phyloP scores from a whole-genome alignment of 2,797 vertebrate genomes.

The Coccyzus lansbergi region DNA sequence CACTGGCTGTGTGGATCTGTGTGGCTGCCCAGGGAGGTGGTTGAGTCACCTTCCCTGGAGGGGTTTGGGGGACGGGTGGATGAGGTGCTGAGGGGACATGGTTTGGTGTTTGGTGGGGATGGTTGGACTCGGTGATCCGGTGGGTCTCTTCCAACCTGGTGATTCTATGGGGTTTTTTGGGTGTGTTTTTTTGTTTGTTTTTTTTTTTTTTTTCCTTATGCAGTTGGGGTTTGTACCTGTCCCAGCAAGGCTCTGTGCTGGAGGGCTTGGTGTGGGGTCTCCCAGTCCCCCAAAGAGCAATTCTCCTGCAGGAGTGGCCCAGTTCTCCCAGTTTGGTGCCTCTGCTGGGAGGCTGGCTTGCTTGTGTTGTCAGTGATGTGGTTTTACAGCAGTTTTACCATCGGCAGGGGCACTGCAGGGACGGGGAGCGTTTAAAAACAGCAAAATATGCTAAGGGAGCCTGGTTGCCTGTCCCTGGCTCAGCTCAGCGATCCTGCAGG shows the following conservation, averaged over 20 bases:
- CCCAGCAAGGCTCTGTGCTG: accelerated
- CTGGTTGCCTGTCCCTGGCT: background rate
- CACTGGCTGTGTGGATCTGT: no score
- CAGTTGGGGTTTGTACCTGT: background rate
- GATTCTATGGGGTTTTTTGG: no score
- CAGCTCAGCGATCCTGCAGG: background rate
- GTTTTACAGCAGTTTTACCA: background rate
- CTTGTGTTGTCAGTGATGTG: accelerated
- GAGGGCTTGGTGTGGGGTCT: accelerated
- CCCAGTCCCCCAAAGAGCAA: background rate
- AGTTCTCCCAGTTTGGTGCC: background rate
- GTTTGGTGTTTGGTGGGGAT: no score
- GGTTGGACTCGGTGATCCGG: no score
- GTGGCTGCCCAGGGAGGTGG: no score
- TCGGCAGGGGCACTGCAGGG: no score
- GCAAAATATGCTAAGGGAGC: background rate
- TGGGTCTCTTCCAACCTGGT: no score
- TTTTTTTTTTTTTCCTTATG: no score
- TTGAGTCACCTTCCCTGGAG: no score
- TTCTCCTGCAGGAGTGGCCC: background rate
- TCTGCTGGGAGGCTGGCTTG: background rate
- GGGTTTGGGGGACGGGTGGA: no score
- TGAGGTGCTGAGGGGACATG: no score
- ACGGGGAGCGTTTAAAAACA: background rate
- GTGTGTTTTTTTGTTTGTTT: no score